Base-by-base conservation (phyloP, 2,797 vertebrate genomes). In the Mionectes olivaceus region DNA sequence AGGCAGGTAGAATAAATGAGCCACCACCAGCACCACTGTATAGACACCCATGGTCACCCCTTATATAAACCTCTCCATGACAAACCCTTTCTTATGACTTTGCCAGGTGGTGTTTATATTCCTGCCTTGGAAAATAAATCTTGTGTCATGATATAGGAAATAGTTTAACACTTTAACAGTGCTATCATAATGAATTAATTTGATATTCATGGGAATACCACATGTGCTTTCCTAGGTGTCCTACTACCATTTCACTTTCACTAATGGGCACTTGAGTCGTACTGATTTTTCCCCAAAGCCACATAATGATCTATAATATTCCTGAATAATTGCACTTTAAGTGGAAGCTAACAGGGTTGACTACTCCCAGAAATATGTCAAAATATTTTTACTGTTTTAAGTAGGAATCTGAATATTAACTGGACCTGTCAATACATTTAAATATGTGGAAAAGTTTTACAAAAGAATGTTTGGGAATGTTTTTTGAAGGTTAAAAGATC, bases 251-350 rank as follows among this genome's bases (percentile, higher is more conserved):
- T 97, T 97, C 95, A 52, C 77, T 97, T 96, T 96, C 94, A 90
- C 84, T 97, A 98, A 98, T 97, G 83, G 92, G 77, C 87, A 96
- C 90, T 97, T 97, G 94, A 95, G 87, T 95, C 81, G 47, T 94
- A 70, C 75, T 96, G 95, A 97, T 97, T 96, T 97, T 94, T 61
- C 97, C 97, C 97, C 90, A 96, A 98, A 96, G 97, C 93, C 95
- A 89, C 90, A 95, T 96, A 96, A 95, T 87, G 90, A 94, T 97
- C 95, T 96, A 74, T 95, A 97, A 96, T 63, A 94, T 96, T 97
- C 89, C 90, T 97, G 93, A 97, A 97, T 97, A 97, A 97, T 97
- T 96, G 84, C 49, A 7, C 75, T 93, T 94, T 96, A 97, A 97
- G 91, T 97, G 70, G 89, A 97, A 95, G 86, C 95, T 97, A 97